Evolutionary conservation across 64 coral and sea anemone species (phyloP).

Genomic region (Dendrophyllia cribrosa): DNA sequence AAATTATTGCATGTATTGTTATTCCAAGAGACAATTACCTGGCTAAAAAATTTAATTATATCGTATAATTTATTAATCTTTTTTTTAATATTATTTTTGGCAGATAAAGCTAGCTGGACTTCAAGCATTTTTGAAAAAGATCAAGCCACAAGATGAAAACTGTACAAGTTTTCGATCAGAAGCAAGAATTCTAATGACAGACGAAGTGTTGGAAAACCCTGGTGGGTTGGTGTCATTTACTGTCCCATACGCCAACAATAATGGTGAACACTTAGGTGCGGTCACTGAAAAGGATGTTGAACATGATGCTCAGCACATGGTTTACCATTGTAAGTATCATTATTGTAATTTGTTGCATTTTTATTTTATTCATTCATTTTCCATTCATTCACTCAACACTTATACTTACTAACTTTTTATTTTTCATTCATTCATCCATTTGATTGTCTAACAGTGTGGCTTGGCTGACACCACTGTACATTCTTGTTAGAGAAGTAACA

Average conservation of each 20-base stretch:
- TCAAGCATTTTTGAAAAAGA: constrained; percentile 32
- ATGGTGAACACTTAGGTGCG: not conserved
- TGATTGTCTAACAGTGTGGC: too few species aligned
- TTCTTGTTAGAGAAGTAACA: too few species aligned
- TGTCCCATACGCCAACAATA: not conserved
- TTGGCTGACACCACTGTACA: too few species aligned
- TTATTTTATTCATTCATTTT: too few species aligned
- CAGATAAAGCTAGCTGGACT: constrained; percentile 52
- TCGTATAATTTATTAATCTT: too few species aligned
- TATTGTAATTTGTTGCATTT: too few species aligned
- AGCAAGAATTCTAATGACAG: constrained; percentile 32
- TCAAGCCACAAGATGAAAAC: constrained; percentile 8
- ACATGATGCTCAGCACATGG: not conserved
- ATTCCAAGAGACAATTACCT: too few species aligned
- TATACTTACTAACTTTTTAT: too few species aligned
- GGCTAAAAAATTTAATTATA: too few species aligned
- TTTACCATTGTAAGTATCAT: constrained; percentile 23
- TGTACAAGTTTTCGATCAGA: constrained; percentile 39
- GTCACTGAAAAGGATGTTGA: constrained; percentile 12
- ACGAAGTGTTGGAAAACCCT: not conserved
- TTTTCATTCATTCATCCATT: too few species aligned
- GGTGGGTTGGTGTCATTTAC: constrained; percentile 28
- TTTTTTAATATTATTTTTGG: not conserved
- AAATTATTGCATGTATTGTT: too few species aligned
- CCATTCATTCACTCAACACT: too few species aligned